These are phyloP conservation scores for Pseudomyrmex dendroicus DNA, from an alignment of 1,140 invertebrate species.

Conservation along the genomic window DNA sequence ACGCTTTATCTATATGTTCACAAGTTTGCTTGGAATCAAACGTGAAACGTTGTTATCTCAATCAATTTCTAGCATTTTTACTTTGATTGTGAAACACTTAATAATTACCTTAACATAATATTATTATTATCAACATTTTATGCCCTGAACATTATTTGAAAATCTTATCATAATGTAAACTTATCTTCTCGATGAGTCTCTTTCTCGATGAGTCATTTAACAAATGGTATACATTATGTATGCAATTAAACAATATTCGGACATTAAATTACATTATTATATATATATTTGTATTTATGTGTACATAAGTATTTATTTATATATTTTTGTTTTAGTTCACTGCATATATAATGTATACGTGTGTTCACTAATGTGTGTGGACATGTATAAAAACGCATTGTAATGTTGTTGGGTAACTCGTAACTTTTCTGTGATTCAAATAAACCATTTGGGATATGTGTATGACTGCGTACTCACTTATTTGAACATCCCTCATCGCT, in stretches of 20 bases:
- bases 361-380: slow-evolving; percentile 21
- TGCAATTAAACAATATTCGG: slow-evolving; percentile 35
- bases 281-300: neutral
- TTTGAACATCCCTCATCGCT: slow-evolving; percentile 29
- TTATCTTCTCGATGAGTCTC: neutral
- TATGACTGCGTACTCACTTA: slow-evolving; percentile 16
- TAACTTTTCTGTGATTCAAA: slow-evolving; percentile 75
- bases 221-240: slow-evolving; percentile 44
- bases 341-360: slow-evolving; percentile 49
- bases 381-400: slow-evolving; percentile 59
- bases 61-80: slow-evolving; percentile 37
- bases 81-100: slow-evolving; percentile 36
- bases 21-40: neutral
- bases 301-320: slow-evolving; percentile 22
- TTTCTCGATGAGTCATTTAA: slow-evolving; percentile 2
- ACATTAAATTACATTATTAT: slow-evolving; percentile 4
- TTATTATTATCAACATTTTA: slow-evolving; percentile 9
- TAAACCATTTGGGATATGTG: slow-evolving; percentile 63
- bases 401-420: slow-evolving; percentile 65
- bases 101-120: slow-evolving; percentile 33
- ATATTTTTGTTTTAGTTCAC: slow-evolving; percentile 2
- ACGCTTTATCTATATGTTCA: neutral
- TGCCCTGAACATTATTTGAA: slow-evolving; percentile 33
- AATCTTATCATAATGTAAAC: slow-evolving; percentile 8
- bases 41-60: neutral